Percentiles rank a stretch among this genome's conserved stretches.
Conservation (phyloP, 53 echinoderm and acorn worm species). For the Henricia sp. region DNA sequence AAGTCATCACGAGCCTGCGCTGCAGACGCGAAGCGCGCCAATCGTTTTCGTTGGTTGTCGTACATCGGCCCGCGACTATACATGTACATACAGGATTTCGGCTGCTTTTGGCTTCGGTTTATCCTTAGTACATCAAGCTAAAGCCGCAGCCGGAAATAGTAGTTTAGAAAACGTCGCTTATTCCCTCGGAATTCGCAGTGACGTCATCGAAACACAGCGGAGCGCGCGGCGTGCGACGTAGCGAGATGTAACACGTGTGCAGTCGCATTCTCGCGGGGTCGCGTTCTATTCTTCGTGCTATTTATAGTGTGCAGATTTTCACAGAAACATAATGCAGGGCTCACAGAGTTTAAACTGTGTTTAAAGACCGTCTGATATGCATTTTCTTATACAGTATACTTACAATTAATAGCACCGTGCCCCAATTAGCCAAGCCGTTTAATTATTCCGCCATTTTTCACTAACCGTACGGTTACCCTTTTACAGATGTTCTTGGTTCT, state of each 20-base stretch:
- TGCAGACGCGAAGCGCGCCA: too few species aligned
- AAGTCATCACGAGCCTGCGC: too few species aligned
- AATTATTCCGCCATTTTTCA: not conserved
- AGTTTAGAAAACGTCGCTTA: not conserved
- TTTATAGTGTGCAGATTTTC: constrained; percentile 18
- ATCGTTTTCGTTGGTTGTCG: too few species aligned
- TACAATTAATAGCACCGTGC: not conserved
- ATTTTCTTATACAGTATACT: not conserved
- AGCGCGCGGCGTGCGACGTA: not conserved
- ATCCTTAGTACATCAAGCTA: not conserved
- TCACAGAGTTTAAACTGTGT: constrained; percentile 1
- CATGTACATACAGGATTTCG: not conserved
- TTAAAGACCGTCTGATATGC: not conserved
- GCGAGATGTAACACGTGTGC: constrained; percentile 22
- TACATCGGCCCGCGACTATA: not conserved
- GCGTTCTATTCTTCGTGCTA: constrained; percentile 1
- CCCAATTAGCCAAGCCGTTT: not conserved
- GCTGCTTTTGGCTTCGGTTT: not conserved
- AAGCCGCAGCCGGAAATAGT: not conserved
- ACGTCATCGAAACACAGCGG: not conserved
- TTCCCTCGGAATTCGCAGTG: not conserved
- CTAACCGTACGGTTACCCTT: not conserved
- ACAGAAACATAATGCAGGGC: constrained; percentile 1
- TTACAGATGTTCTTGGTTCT: not conserved
- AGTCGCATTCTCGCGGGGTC: constrained; percentile 19